Base-by-base conservation (phyloP, 2,797 vertebrate species). In the Mastacembelus armatus region DNA sequence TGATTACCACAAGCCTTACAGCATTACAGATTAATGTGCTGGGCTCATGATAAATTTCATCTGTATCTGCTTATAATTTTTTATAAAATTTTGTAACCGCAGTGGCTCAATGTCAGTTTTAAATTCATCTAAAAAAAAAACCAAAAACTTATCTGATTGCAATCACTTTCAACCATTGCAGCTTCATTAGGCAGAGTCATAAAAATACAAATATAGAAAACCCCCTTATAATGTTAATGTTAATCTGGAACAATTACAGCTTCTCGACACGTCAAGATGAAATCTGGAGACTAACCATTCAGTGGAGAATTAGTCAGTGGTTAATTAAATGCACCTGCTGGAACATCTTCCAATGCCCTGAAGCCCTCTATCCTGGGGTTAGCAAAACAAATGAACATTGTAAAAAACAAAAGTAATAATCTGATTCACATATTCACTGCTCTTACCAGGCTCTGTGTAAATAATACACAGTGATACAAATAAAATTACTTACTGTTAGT, bases 291-390 rank as follows among this genome's bases (percentile, higher is more conserved):
- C 27, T 8, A 40, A 67, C 77, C 75, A 42, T 45, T 71, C 40
- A 61, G 63, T 16, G 60, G 45, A 73, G 72, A 90, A 90, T 91
- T 83, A 89, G 71, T 71, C 80, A 7, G 67, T 49, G 73, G 57
- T 74, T 88, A 86, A 92, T 92, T 89, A 88, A 81, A 82, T 62
- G 71, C 89, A 89, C 88, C 90, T 91, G 87, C 85, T 63, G 51
- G 19, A 74, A 65, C 33, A 61, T 54, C 72, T 49, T 18, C 60
- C 63, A 21, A 11, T 51, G 27, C 56, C 66, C 55, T 27, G 42
- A 40, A 44, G 62, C 50, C 38, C 59, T 49, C 54, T 33, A 68
- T 40, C 68, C 47, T 48, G 42, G 16, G 43, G 62, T 77, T 84
- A 85, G 82, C 66, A 57, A 80, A 86, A 77, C 40, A 54, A 70